Percentiles rank a stretch among this genome's conserved stretches.
phyloP scores from a whole-genome alignment of 2,888 invertebrate species.

The Monochamus alternatus region DNA sequence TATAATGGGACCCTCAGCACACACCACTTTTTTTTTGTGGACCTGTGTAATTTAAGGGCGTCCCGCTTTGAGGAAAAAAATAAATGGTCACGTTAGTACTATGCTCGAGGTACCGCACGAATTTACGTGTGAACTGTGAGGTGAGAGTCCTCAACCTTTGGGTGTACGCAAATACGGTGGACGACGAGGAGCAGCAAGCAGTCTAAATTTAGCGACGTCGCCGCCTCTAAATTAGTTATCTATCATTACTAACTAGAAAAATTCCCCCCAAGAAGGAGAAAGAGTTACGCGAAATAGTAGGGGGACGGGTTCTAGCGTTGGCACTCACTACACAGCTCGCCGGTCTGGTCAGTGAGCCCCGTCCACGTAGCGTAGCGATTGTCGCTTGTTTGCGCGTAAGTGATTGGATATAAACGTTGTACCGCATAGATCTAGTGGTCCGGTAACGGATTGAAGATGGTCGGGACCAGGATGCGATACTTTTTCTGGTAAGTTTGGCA shows the following conservation, averaged over 20 bases:
- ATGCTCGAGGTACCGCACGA: not conserved
- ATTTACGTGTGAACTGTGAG: not conserved
- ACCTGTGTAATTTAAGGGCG: too few relatives aligned
- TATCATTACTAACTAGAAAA: not conserved
- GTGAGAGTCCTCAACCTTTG: not conserved
- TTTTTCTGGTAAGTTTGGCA: slow-evolving; percentile 48
- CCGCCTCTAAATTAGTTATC: not conserved
- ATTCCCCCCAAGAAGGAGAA: not conserved
- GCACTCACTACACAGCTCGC: not conserved
- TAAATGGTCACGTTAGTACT: too few relatives aligned
- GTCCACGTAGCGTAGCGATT: not conserved
- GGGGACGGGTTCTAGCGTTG: not conserved
- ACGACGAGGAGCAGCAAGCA: not conserved
- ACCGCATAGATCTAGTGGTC: not conserved
- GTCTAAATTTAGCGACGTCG: not conserved
- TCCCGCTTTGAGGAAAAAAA: too few relatives aligned
- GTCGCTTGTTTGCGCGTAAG: not conserved
- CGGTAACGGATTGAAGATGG: slow-evolving; percentile 41
- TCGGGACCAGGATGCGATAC: slow-evolving; percentile 52
- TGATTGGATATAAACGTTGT: not conserved
- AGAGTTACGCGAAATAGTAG: not conserved
- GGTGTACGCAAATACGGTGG: not conserved
- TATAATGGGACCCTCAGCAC: too few relatives aligned
- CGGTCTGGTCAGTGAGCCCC: not conserved
- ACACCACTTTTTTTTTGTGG: too few relatives aligned